Evolutionary conservation across 2,888 invertebrate species (phyloP).

Genomic region (Pinctada fucata): DNA sequence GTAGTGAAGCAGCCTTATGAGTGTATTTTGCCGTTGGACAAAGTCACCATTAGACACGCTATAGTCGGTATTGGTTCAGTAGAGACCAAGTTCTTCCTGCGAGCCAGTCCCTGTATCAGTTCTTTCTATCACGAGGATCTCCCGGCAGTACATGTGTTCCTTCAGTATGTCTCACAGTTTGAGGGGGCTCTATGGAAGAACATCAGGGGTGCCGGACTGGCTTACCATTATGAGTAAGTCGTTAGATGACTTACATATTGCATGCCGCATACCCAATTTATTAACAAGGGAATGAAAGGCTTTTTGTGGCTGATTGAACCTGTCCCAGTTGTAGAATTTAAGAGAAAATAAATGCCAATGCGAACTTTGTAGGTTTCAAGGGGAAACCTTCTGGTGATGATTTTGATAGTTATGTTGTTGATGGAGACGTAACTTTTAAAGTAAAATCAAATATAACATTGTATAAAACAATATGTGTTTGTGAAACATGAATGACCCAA

Average conservation of each 20-base stretch:
- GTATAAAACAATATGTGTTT: too few relatives aligned
- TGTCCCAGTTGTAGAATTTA: too few relatives aligned
- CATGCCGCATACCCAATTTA: neutral
- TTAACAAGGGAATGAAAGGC: too few relatives aligned
- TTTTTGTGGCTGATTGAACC: too few relatives aligned
- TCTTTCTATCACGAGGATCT: slow-evolving; percentile 83
- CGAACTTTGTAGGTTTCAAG: too few relatives aligned
- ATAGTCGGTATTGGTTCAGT: slow-evolving; percentile 89
- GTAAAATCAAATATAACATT: too few relatives aligned
- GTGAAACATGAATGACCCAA: too few relatives aligned
- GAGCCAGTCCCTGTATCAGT: slow-evolving; percentile 83
- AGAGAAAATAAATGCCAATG: too few relatives aligned
- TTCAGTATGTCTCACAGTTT: slow-evolving; percentile 91
- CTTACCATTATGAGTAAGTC: slow-evolving; percentile 84
- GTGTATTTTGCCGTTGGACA: too few relatives aligned
- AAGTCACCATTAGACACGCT: slow-evolving; percentile 76
- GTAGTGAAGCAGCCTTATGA: neutral
- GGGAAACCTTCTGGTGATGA: too few relatives aligned
- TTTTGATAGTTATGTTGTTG: too few relatives aligned
- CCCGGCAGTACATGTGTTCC: slow-evolving; percentile 86
- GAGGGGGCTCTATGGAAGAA: slow-evolving; percentile 94
- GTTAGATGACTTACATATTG: neutral
- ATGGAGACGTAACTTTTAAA: too few relatives aligned
- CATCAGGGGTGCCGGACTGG: slow-evolving; percentile 90
- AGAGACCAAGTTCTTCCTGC: slow-evolving; percentile 86